These are phyloP conservation scores for Goniozus legneri DNA, from an alignment of 1,140 invertebrate genomes.

Conservation along the genomic window DNA sequence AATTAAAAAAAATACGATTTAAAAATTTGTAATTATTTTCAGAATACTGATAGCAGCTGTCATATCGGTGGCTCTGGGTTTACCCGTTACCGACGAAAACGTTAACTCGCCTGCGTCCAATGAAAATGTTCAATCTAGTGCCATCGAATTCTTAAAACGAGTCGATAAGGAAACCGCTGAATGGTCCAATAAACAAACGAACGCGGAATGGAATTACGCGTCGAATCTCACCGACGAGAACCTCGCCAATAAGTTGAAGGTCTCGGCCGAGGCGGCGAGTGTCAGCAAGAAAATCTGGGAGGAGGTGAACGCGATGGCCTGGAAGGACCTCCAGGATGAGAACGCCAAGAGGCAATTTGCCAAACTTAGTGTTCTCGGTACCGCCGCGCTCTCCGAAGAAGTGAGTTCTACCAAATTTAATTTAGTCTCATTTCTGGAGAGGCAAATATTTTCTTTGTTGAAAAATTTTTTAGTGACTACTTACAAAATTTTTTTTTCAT, in stretches of 20 bases:
- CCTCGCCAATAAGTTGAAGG: conserved; percentile 56
- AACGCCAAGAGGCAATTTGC: conserved; percentile 65
- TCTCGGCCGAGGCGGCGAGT: conserved; percentile 39
- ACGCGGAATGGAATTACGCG: conserved; percentile 67
- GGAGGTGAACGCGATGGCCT: conserved; percentile 62
- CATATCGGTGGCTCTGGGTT: not conserved
- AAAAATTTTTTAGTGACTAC: not conserved
- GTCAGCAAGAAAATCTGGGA: conserved; percentile 51
- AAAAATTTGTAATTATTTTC: not conserved
- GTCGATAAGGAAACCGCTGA: conserved; percentile 57
- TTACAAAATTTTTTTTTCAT: conserved; percentile 7
- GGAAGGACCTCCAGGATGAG: conserved; percentile 61
- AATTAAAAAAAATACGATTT: not conserved
- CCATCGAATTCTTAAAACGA: conserved; percentile 58
- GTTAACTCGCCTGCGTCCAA: not conserved
- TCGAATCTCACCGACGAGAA: conserved; percentile 73
- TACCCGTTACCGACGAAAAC: not conserved
- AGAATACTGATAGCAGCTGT: conserved; percentile 17
- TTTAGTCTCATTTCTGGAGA: not conserved
- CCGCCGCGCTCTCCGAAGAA: conserved; percentile 66
- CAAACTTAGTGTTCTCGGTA: conserved; percentile 64
- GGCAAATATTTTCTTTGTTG: not conserved
- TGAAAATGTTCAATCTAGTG: conserved; percentile 30
- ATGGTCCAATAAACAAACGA: conserved; percentile 56
- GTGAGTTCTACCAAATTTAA: conserved; percentile 18